Base-by-base conservation (phyloP, 2,888 invertebrate genomes). In the Agonum fuliginosum region DNA sequence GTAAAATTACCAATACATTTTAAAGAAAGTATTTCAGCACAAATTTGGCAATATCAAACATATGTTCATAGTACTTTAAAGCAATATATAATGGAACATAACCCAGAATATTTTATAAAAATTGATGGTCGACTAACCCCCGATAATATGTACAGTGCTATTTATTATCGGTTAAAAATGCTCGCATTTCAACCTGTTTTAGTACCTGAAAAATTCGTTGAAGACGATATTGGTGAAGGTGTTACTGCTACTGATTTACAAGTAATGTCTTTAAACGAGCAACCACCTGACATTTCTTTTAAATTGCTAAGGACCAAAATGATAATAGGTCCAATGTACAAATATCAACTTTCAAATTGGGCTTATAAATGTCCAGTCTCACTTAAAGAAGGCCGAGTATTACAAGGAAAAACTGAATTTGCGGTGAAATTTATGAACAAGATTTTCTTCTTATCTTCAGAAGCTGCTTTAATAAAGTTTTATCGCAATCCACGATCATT, bases 321-420 rank as follows among this genome's bases (percentile, higher is more conserved):
- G 8, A 83, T 83, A 0, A 81, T 86, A 12, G 84, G 84, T 17
- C 80, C 82, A 0, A 81, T 82, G 78, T 88, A 86, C 79, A 85
- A 85, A 78, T 89, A 88, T 88, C 82, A 83, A 54, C 83, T 90
- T 79, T 92, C 92, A 2, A 86, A 88, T 54, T 93, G 92, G 91
- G 87, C 85, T 41, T 88, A 87, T 69, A 86, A 89, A 81, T 93
- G 93, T 82, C 93, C 93, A 3, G 91, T 93, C 1, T 89, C 91
- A 80, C 87, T 92, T 80, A 88, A 88, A 80, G 86, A 88, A 78
- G 90, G 92, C n/a, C 85, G 83, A 71, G 86, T 88, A 54, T 81
- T 86, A 10, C 82, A 84, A 27, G 93, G 93, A 17, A 85, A 87
- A 67, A 84, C 89, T 0, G 89, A 89, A 83, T 88, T 87, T 81